These are phyloP conservation scores for Meganola albula DNA, from an alignment of 2,888 invertebrate species.

Conservation along the genomic window DNA sequence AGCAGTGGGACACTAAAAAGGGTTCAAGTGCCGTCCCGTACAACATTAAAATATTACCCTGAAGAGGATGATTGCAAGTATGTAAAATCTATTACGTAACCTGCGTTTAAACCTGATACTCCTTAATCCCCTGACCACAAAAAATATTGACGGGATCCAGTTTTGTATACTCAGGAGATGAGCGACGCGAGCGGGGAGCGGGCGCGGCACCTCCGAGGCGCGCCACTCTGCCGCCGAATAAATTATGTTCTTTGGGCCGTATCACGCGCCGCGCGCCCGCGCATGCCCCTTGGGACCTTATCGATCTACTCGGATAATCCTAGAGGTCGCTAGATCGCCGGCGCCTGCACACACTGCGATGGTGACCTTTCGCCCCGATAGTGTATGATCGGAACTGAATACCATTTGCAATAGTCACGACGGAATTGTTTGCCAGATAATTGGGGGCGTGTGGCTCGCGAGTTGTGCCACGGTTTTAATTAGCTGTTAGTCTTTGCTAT, in stretches of 20 bases:
- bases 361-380: slow-evolving; percentile 50
- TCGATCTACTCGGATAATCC: slow-evolving; percentile 70
- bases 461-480: slow-evolving; percentile 24
- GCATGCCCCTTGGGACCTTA: slow-evolving; percentile 44
- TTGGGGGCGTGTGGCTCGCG: slow-evolving; percentile 29
- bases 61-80: slow-evolving; percentile 55
- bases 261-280: slow-evolving; percentile 36
- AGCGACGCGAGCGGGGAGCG: slow-evolving; percentile 33
- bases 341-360: slow-evolving; percentile 45
- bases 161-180: slow-evolving; percentile 41
- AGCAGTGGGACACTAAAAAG: too few species aligned
- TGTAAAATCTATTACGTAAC: slow-evolving; percentile 71
- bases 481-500: slow-evolving; percentile 18
- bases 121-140: slow-evolving; percentile 56
- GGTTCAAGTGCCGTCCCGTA: too few species aligned
- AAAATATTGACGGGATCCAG: slow-evolving; percentile 59
- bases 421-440: slow-evolving; percentile 31
- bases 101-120: slow-evolving; percentile 66
- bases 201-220: slow-evolving; percentile 60
- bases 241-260: slow-evolving; percentile 62
- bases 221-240: slow-evolving; percentile 76
- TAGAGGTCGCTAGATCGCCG: slow-evolving; percentile 59
- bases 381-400: slow-evolving; percentile 43
- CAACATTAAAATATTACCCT: slow-evolving; percentile 19
- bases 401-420: slow-evolving; percentile 64